A percentile compares a stretch with the other conserved stretches of the same genome.
These are phyloP conservation scores for Apodemus sylvaticus DNA, from an alignment of 2,113 vertebrate species.

Conservation along the genomic window DNA sequence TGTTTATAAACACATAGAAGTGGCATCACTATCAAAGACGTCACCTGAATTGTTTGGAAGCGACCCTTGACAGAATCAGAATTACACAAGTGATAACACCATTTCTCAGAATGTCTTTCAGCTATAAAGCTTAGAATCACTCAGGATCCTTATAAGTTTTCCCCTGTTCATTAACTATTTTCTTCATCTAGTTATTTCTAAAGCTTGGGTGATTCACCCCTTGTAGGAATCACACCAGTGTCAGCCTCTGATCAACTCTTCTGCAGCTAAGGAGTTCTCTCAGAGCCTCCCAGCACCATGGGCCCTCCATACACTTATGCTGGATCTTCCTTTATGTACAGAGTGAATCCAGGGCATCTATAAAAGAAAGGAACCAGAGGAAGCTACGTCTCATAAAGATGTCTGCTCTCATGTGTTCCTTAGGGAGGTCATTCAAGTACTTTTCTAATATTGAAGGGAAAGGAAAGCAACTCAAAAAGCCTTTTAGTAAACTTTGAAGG, in stretches of 20 bases:
- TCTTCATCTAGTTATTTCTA: neutral
- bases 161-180: neutral
- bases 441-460: neutral
- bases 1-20: neutral
- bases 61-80: neutral
- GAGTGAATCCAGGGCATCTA: neutral
- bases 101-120: neutral
- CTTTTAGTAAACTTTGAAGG: neutral
- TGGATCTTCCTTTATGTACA: neutral
- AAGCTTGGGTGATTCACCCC: neutral
- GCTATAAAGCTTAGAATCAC: neutral
- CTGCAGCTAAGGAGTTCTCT: neutral
- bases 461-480: neutral
- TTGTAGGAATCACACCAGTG: neutral
- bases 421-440: neutral
- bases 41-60: neutral
- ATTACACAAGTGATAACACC: neutral
- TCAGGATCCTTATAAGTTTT: neutral
- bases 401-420: neutral
- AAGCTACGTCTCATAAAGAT: neutral
- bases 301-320: neutral
- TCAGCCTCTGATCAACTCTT: neutral
- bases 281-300: too few species aligned
- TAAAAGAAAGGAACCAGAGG: neutral
- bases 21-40: neutral